Conservation (phyloP, 2,888 invertebrate genomes). For the Rhodophaea formosa region DNA sequence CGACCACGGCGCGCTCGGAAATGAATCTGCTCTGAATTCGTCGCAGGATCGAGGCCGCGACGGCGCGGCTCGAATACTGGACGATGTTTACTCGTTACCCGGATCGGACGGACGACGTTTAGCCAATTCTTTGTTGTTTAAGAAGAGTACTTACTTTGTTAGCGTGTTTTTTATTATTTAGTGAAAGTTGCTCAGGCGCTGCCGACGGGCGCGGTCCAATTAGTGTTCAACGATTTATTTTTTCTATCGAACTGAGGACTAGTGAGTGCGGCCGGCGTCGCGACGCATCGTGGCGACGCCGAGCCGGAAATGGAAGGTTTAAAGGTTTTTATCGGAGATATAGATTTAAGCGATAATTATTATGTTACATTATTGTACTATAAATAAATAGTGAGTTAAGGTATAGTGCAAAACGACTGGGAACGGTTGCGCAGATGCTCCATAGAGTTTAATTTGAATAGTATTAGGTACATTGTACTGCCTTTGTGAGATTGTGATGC, state of each 20-base stretch:
- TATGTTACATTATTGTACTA: slow-evolving; percentile 73
- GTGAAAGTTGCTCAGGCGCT: slow-evolving; percentile 80
- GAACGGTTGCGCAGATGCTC: slow-evolving; percentile 67
- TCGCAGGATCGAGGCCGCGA: slow-evolving; percentile 25
- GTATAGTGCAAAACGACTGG: slow-evolving; percentile 79
- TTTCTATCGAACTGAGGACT: slow-evolving; percentile 61
- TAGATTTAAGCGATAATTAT: slow-evolving; percentile 71
- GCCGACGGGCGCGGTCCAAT: slow-evolving; percentile 74
- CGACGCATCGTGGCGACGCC: slow-evolving; percentile 39
- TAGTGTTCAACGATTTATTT: slow-evolving; percentile 70
- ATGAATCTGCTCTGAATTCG: slow-evolving; percentile 27
- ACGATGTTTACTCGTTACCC: slow-evolving; percentile 53
- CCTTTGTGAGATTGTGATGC: slow-evolving; percentile 42
- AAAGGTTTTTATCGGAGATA: slow-evolving; percentile 60
- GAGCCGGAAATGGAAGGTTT: slow-evolving; percentile 46
- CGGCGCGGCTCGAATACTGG: slow-evolving; percentile 36
- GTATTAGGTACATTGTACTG: slow-evolving; percentile 40
- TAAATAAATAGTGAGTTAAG: slow-evolving; percentile 68
- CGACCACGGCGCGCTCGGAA: slow-evolving; percentile 28
- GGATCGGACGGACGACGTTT: slow-evolving; percentile 61
- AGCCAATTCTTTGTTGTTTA: slow-evolving; percentile 73
- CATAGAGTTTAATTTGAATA: slow-evolving; percentile 41
- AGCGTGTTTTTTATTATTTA: slow-evolving; percentile 73
- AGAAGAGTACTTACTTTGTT: slow-evolving; percentile 75
- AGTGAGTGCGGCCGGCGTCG: slow-evolving; percentile 47